phyloP scores from a whole-genome alignment of 1,140 invertebrate genomes.

The Bombus turneri region DNA sequence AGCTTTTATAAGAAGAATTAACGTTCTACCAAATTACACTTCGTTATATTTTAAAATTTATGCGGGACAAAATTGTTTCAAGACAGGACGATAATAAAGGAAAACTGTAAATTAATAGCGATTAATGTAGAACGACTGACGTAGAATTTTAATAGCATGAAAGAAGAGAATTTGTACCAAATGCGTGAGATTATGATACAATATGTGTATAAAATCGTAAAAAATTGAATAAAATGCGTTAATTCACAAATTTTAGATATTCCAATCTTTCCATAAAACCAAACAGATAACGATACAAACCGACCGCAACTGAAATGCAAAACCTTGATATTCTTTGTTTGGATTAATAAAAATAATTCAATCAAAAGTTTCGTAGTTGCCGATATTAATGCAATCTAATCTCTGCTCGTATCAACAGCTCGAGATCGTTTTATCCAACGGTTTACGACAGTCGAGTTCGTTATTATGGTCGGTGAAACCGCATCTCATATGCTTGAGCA shows the following conservation, averaged over 20 bases:
- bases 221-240: neutral
- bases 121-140: no score
- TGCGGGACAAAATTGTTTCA: neutral
- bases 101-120: no score
- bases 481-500: slow-evolving; percentile 60
- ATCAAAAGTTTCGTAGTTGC: neutral
- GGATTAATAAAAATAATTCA: no score
- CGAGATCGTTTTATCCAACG: slow-evolving; percentile 34
- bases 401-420: slow-evolving; percentile 18
- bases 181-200: neutral
- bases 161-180: neutral
- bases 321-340: no score
- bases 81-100: neutral
- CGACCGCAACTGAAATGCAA: neutral
- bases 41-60: neutral
- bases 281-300: neutral
- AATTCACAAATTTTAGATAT: neutral
- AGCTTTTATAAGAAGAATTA: neutral
- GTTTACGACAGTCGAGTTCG: slow-evolving; percentile 58
- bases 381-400: slow-evolving; percentile 18
- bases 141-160: neutral
- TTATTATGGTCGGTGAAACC: slow-evolving; percentile 53
- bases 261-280: neutral
- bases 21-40: neutral
- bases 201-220: neutral